Evolutionary conservation across 2,113 vertebrate species (phyloP).

Genomic region (Vicugna pacos): DNA sequence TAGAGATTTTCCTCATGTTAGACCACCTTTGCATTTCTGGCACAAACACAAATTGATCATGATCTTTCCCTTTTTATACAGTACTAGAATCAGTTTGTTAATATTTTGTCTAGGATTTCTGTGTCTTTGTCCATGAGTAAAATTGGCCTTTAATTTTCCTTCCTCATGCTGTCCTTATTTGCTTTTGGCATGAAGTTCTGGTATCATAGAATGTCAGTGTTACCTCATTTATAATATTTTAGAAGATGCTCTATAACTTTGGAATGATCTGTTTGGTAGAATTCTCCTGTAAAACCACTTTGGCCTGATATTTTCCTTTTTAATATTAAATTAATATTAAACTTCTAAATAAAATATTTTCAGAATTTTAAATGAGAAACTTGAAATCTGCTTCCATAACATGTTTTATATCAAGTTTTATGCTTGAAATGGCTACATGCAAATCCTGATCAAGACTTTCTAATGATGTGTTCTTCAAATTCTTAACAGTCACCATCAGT

Average conservation of each 20-base stretch:
- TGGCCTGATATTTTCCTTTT: slow-evolving; percentile 41
- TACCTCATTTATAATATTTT: slow-evolving; percentile 50
- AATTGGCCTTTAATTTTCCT: slow-evolving; percentile 51
- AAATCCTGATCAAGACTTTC: slow-evolving; percentile 49
- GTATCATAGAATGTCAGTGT: slow-evolving; percentile 33
- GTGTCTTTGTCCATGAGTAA: slow-evolving; percentile 45
- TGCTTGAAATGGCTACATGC: slow-evolving; percentile 37
- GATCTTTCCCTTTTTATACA: slow-evolving; percentile 51
- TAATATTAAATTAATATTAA: slow-evolving; percentile 36
- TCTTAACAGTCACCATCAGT: slow-evolving; percentile 18
- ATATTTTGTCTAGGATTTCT: slow-evolving; percentile 49
- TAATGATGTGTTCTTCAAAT: slow-evolving; percentile 49
- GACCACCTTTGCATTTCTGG: slow-evolving; percentile 46
- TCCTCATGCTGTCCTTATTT: slow-evolving; percentile 38
- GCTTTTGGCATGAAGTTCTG: slow-evolving; percentile 33
- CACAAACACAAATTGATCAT: slow-evolving; percentile 39
- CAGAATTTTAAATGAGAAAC: slow-evolving; percentile 36
- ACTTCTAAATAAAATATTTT: slow-evolving; percentile 61
- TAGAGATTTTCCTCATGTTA: slow-evolving; percentile 36
- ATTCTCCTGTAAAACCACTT: slow-evolving; percentile 46
- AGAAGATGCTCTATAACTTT: slow-evolving; percentile 27
- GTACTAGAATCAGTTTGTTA: slow-evolving; percentile 25
- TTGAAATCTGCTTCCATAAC: slow-evolving; percentile 38
- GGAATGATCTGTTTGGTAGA: slow-evolving; percentile 40
- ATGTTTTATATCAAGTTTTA: slow-evolving; percentile 54